These are phyloP conservation scores for Ciconia maguari DNA, from an alignment of 2,113 vertebrate species.

Conservation along the genomic window DNA sequence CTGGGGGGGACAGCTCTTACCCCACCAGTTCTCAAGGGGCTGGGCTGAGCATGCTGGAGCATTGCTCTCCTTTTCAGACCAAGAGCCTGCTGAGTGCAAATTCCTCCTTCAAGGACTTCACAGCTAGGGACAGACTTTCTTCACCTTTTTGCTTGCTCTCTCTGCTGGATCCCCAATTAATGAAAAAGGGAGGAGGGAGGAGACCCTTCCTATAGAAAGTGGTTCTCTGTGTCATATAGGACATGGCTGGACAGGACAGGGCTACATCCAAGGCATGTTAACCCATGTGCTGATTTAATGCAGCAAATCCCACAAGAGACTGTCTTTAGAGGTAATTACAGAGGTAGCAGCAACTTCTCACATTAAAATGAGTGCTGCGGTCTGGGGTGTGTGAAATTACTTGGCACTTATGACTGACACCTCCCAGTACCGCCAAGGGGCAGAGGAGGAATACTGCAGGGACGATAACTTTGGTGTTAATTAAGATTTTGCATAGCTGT, in stretches of 20 bases:
- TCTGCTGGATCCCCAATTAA: background rate
- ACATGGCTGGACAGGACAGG: background rate
- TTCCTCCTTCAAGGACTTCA: background rate
- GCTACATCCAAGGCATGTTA: background rate
- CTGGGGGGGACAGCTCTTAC: background rate
- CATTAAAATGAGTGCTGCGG: background rate
- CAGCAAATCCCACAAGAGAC: background rate
- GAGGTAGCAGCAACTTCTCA: background rate
- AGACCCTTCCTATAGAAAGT: background rate
- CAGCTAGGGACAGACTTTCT: background rate
- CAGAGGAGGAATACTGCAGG: background rate
- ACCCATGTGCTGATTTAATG: background rate
- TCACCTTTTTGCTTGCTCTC: background rate
- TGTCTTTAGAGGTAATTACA: background rate
- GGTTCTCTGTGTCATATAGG: background rate
- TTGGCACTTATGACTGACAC: too few relatives aligned
- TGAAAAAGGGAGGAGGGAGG: background rate
- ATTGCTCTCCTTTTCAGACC: accelerated
- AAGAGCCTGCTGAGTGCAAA: background rate
- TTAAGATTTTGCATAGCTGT: background rate
- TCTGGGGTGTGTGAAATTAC: background rate
- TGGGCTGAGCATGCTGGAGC: background rate
- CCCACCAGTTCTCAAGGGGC: background rate
- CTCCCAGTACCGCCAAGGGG: background rate
- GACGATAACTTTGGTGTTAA: background rate